Evolutionary conservation across 2,797 vertebrate genomes (phyloP), one percentile per base, ranked within the genome.

Genomic region (Semaprochilodus insignis): DNA sequence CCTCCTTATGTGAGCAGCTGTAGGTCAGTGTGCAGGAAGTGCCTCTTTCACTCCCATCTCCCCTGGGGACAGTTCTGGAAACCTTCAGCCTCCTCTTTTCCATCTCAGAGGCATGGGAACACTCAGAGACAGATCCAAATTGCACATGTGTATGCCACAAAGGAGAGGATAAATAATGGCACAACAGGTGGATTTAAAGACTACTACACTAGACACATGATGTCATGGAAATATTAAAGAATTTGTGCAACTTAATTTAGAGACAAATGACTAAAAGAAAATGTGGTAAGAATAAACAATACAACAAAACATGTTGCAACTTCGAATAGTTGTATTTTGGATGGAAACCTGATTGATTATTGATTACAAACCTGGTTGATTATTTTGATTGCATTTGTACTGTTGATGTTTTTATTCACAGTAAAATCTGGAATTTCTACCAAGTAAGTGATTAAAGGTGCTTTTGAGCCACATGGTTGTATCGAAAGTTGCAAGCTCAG

Each of bases 1-100:
- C 75, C 27, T 65, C 40, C 80, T 73, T 65, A 77, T n/a, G 57
- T 82, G 81, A 78, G 71, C 86, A 89, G 88, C 85, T 87, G 85
- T 78, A 70, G 77, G 81, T 78, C 71, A 69, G 27, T 63, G 70
- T 84, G 65, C 77, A 81, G 77, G 60, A 86, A 78, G 71, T 81
- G 72, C 51, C 57, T 79, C 63, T 79, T 81, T 51, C 74, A 70
- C 66, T 79, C 36, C 34, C 48, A 31, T 36, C 65, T 70, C 85
- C 66, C 81, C 69, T 81, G 59, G 54, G 48, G 36, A 83, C 62
- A 36, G 52, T 75, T 86, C 86, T 86, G 75, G 83, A 85, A 86
- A 67, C 5, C 7, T 69, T 62, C n/a, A 72, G 23, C 57, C 62
- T 71, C 31, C 27, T 25, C 52, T 66, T 55, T 74, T 54, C 67